These are phyloP conservation scores for Acleris cristana DNA, from an alignment of 2,888 invertebrate species.

Conservation along the genomic window DNA sequence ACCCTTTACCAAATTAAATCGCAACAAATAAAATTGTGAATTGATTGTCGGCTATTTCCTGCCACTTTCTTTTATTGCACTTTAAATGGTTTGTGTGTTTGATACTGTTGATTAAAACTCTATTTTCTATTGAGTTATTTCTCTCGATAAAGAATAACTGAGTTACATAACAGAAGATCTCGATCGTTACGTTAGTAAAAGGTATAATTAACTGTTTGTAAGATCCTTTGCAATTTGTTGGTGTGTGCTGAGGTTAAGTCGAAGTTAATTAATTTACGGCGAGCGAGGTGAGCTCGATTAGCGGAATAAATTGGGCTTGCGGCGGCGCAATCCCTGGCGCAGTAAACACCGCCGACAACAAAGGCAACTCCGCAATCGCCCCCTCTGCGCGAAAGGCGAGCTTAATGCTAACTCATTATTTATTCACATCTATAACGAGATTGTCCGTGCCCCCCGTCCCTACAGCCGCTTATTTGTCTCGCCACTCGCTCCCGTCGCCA, in stretches of 20 bases:
- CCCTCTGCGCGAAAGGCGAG: slow-evolving; percentile 62
- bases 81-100: background rate
- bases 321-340: slow-evolving; percentile 65
- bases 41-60: background rate
- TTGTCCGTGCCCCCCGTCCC: slow-evolving; percentile 73
- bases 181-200: slow-evolving; percentile 26
- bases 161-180: slow-evolving; percentile 9
- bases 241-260: slow-evolving; percentile 61
- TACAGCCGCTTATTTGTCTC: slow-evolving; percentile 55
- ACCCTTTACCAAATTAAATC: background rate
- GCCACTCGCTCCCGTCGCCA: slow-evolving; percentile 59
- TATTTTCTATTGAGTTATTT: background rate
- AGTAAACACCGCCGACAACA: slow-evolving; percentile 77
- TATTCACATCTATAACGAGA: slow-evolving; percentile 82
- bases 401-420: slow-evolving; percentile 81
- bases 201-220: slow-evolving; percentile 24
- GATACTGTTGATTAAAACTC: background rate
- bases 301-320: slow-evolving; percentile 50
- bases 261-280: slow-evolving; percentile 76
- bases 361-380: slow-evolving; percentile 65
- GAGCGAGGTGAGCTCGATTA: slow-evolving; percentile 48
- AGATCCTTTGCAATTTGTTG: slow-evolving; percentile 56
- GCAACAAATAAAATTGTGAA: slow-evolving; percentile 6
- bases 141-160: background rate
- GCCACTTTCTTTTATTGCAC: too few species aligned